These are phyloP conservation scores for Apodemia hepburni DNA, from an alignment of 2,888 invertebrate genomes.

Conservation along the genomic window DNA sequence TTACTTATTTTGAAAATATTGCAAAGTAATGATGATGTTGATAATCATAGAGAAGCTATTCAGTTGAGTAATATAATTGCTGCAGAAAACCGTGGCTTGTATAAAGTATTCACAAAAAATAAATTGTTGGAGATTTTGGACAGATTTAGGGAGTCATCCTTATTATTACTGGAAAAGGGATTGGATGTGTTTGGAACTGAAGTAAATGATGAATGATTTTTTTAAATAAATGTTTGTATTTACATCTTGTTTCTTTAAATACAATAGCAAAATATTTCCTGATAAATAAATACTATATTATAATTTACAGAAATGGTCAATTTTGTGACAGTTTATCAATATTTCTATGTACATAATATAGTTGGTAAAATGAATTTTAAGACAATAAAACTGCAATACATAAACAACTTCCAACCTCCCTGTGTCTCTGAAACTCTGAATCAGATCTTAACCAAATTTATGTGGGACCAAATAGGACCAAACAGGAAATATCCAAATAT, in stretches of 20 bases:
- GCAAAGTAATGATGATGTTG: constrained; percentile 81
- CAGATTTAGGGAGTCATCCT: constrained; percentile 83
- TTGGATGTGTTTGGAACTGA: constrained; percentile 92
- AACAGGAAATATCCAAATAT: too few relatives aligned
- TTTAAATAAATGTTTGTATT: constrained; percentile 48
- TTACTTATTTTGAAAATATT: constrained; percentile 90
- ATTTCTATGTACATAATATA: too few relatives aligned
- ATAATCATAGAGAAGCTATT: constrained; percentile 79
- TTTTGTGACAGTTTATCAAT: too few relatives aligned
- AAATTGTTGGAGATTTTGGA: constrained; percentile 65
- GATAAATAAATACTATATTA: too few relatives aligned
- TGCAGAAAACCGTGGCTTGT: constrained; percentile 88
- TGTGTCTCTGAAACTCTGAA: too few relatives aligned
- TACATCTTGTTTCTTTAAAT: constrained; percentile 35
- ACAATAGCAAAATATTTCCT: not conserved
- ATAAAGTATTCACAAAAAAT: constrained; percentile 89
- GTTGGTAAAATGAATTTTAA: too few relatives aligned
- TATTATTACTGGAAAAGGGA: constrained; percentile 86
- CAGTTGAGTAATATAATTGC: constrained; percentile 90
- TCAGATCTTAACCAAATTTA: too few relatives aligned
- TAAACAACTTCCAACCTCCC: too few relatives aligned
- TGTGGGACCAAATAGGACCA: too few relatives aligned
- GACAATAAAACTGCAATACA: too few relatives aligned
- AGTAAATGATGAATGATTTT: constrained; percentile 49
- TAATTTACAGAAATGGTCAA: too few relatives aligned